phyloP scores from a whole-genome alignment of 1,140 invertebrate species.

The Leptinotarsa defecta region DNA sequence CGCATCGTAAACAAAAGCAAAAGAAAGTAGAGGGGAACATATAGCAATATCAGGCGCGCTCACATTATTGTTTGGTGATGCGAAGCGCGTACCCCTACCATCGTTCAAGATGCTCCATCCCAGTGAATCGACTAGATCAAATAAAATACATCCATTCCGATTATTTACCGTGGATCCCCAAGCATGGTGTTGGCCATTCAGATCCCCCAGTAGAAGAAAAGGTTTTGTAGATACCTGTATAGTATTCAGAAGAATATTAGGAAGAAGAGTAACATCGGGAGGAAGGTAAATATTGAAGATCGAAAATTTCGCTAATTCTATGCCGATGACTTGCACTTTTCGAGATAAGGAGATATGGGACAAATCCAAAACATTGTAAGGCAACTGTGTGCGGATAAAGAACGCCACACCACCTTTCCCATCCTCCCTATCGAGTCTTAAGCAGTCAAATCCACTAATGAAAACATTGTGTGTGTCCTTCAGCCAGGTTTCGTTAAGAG shows the following conservation, averaged over 20 bases:
- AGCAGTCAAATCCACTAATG: background rate
- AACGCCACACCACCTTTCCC: constrained; percentile 21
- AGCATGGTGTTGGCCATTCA: constrained; percentile 8
- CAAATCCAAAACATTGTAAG: no score
- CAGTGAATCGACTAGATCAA: background rate
- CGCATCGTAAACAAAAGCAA: background rate
- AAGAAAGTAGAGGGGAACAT: background rate
- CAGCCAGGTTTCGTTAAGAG: constrained; percentile 25
- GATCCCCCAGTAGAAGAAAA: constrained; percentile 4
- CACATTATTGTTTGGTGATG: constrained; percentile 1
- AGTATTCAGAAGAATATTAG: background rate
- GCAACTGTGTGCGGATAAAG: background rate
- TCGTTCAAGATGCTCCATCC: background rate
- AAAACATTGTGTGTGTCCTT: constrained; percentile 4
- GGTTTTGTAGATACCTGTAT: background rate
- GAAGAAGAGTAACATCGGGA: background rate
- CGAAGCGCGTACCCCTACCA: background rate
- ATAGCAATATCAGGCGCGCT: background rate
- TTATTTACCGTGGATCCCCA: background rate
- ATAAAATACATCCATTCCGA: background rate
- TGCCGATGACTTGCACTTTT: background rate
- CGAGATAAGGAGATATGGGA: no score
- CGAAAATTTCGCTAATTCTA: background rate
- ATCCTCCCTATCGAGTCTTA: constrained; percentile 20
- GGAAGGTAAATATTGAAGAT: constrained; percentile 4